Evolutionary conservation across 2,888 invertebrate species (phyloP).

Genomic region (Dinocampus coccinellae): DNA sequence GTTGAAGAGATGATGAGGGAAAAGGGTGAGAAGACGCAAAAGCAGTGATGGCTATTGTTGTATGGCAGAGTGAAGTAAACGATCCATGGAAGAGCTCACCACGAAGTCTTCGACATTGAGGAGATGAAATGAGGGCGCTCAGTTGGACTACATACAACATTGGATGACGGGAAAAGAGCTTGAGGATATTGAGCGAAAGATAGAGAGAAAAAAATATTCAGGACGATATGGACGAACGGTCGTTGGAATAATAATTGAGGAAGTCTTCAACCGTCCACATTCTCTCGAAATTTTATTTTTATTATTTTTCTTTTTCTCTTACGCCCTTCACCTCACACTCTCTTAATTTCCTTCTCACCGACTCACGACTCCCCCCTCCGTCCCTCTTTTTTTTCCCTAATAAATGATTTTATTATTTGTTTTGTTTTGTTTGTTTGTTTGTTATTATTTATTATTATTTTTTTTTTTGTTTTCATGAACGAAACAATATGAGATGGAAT

Average conservation of each 20-base stretch:
- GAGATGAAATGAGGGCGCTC: background rate
- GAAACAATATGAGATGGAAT: background rate
- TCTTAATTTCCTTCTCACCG: too few species aligned
- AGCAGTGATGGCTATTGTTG: slow-evolving; percentile 37
- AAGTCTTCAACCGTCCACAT: slow-evolving; percentile 26
- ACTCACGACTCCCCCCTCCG: too few species aligned
- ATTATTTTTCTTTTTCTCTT: background rate
- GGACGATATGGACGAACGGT: slow-evolving; percentile 24
- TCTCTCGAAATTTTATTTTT: slow-evolving; percentile 1
- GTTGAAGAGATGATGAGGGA: background rate
- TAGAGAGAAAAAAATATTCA: background rate
- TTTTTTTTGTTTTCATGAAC: background rate
- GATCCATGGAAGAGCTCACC: slow-evolving; percentile 3
- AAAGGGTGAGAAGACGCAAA: slow-evolving; percentile 38
- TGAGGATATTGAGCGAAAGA: background rate
- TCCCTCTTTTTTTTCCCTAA: background rate
- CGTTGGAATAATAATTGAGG: slow-evolving; percentile 34
- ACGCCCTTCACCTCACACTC: too few species aligned
- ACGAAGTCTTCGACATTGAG: slow-evolving; percentile 7
- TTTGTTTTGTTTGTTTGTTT: too few species aligned
- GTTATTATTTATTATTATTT: too few species aligned
- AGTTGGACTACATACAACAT: background rate
- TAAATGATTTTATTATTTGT: background rate
- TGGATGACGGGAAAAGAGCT: background rate
- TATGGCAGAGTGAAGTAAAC: slow-evolving; percentile 9